These are phyloP conservation scores for Ommatoiulus sabulosus DNA, from an alignment of 2,888 invertebrate genomes.

Conservation along the genomic window DNA sequence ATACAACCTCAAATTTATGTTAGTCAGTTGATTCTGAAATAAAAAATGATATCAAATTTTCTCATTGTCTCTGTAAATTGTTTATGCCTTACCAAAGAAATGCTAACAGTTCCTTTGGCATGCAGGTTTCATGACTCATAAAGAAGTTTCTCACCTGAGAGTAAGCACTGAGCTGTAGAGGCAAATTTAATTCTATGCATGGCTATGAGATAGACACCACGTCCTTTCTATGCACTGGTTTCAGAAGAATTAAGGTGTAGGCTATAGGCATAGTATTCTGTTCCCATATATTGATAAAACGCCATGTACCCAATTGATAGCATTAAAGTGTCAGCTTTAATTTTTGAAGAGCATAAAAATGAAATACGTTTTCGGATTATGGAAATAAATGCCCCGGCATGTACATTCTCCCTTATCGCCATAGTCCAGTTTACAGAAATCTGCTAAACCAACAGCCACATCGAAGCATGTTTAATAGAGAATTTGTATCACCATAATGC, in stretches of 20 bases:
- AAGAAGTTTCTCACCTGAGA: too few species aligned
- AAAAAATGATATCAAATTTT: too few species aligned
- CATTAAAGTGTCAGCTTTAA: conserved; percentile 40
- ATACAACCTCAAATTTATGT: too few species aligned
- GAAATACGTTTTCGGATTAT: conserved; percentile 42
- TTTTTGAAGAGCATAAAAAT: conserved; percentile 5
- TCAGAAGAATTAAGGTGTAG: neutral
- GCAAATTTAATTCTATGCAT: neutral
- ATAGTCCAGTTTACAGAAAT: conserved; percentile 47
- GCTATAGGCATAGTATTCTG: neutral
- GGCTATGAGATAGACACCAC: neutral
- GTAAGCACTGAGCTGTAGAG: neutral
- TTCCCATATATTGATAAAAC: neutral
- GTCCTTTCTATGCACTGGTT: neutral
- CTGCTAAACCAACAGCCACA: neutral
- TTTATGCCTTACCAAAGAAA: too few species aligned
- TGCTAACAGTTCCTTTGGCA: too few species aligned
- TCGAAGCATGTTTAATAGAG: neutral
- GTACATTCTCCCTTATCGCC: conserved; percentile 37
- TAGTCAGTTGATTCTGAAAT: too few species aligned
- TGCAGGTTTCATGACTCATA: too few species aligned
- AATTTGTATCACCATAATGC: neutral
- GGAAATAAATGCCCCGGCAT: conserved; percentile 45
- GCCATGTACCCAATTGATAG: neutral
- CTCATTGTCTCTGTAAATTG: too few species aligned